Evolutionary conservation across 2,888 invertebrate species (phyloP), one percentile per base, ranked within the genome.

Genomic region (Perizoma flavofasciatum): DNA sequence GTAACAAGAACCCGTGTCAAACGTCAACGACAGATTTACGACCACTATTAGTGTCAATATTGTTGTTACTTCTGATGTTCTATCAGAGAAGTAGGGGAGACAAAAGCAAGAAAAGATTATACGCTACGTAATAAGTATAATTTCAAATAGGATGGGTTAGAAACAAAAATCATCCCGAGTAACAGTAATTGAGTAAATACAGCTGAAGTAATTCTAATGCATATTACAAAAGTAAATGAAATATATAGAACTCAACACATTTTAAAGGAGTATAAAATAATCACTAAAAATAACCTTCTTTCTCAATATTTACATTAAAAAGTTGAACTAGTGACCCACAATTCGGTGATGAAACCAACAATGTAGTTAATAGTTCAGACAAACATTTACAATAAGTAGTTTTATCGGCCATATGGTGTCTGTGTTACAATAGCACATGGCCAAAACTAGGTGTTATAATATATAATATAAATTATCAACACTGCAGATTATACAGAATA

Each of bases 401-500:
- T 69, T 48, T 59, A 54, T 44, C 43, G 5, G 48, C 62, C 70
- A 68, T 63, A 69, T 70, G 68, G 4, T 57, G 59, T 54, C 55
- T 65, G 50, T 66, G 65, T 65, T 67, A 66, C 61, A 65, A 68
- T 59, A 55, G 55, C 66, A 67, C 59, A 67, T 67, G 68, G 65
- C 63, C 55, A 55, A 59, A 56, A 66, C 61, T 60, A 40, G 59
- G 55, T 40, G 49, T 56, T 61, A 53, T 11, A 6, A 44, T 48
- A 44, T 48, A n/a, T 45, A 9, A 33, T 11, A 6, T n/a, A 9
- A 22, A 32, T 10, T 10, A 5, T 41, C 10, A 41, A 41, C 41
- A 10, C 41, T 41, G 4, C 6, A 4, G 8, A 5, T 3, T 5
- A 37, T 37, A 37, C 6, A 4, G 22, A 22, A 22, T 22, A 22